Conservation (phyloP, 2,797 vertebrate species). For the Gobio occitaniae region DNA sequence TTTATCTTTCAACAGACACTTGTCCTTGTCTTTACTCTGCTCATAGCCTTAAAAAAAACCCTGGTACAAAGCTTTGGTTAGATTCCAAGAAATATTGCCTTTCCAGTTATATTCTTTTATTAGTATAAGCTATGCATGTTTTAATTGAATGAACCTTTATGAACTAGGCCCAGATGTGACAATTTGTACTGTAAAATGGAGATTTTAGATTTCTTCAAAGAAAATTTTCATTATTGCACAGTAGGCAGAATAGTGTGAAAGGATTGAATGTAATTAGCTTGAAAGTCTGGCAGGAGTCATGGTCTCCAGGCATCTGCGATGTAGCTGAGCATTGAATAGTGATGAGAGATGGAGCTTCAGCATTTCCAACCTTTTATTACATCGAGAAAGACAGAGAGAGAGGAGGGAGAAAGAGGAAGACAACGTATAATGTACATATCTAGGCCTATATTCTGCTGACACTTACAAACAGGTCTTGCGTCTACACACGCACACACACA, state of each 20-base stretch:
- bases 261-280: constrained; percentile 52
- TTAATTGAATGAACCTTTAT: background rate
- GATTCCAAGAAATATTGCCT: constrained; percentile 11
- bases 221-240: background rate
- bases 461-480: constrained; percentile 49
- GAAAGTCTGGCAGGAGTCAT: constrained; percentile 48
- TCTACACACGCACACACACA: constrained; percentile 27
- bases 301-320: constrained; percentile 60
- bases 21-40: constrained; percentile 61
- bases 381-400: constrained; percentile 45
- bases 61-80: background rate
- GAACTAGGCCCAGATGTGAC: background rate
- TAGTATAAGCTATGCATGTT: background rate
- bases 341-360: constrained; percentile 73
- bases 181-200: background rate
- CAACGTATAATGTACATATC: constrained; percentile 29
- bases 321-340: constrained; percentile 74
- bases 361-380: constrained; percentile 69
- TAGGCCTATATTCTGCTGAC: constrained; percentile 38
- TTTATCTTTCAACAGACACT: constrained; percentile 74
- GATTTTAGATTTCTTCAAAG: background rate
- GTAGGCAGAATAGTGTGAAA: constrained; percentile 27
- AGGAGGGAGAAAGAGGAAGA: constrained; percentile 17
- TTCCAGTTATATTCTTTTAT: background rate
- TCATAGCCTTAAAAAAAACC: background rate